Evolutionary conservation across 2,797 vertebrate species (phyloP).

Genomic region (Limnodromus scolopaceus): DNA sequence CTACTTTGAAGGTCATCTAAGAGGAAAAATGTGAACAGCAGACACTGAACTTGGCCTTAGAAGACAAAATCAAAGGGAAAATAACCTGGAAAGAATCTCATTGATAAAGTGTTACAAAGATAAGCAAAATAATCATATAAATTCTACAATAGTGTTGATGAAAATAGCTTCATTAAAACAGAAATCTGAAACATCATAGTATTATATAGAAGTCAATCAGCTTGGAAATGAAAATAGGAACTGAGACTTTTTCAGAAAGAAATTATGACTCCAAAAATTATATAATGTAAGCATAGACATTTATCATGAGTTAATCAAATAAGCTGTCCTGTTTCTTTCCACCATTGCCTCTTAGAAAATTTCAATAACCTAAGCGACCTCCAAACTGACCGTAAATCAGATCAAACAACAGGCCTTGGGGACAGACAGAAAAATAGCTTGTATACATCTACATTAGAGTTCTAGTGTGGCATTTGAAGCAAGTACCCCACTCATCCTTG

Average conservation of each 20-base stretch:
- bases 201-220: neutral
- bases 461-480: neutral
- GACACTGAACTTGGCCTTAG: neutral
- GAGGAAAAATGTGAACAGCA: neutral
- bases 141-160: neutral
- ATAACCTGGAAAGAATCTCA: neutral
- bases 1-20: neutral
- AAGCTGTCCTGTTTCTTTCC: neutral
- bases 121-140: neutral
- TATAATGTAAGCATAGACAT: neutral
- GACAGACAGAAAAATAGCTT: neutral
- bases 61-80: neutral
- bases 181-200: neutral
- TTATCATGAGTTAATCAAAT: neutral
- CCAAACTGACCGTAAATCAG: neutral
- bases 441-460: no score
- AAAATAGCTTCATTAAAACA: neutral
- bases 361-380: neutral
- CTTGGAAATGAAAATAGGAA: constrained; percentile 19
- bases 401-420: neutral
- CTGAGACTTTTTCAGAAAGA: neutral
- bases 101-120: neutral
- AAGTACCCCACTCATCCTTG: neutral
- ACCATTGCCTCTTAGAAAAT: neutral
- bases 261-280: neutral